phyloP scores from a whole-genome alignment of 2,888 invertebrate genomes.

The Eledona agricola region DNA sequence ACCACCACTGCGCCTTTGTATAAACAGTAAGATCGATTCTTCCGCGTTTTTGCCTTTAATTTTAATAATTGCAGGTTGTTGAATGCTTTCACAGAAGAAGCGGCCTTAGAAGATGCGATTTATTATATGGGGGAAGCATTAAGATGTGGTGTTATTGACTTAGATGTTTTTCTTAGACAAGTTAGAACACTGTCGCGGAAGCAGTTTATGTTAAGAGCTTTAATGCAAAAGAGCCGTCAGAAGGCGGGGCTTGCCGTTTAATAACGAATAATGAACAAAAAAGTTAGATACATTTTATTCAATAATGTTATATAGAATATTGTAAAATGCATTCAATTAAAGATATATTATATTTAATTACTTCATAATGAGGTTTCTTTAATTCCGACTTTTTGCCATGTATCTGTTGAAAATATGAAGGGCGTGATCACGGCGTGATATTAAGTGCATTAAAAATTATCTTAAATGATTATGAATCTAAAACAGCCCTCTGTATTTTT shows the following conservation, averaged over 20 bases:
- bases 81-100: constrained; percentile 96
- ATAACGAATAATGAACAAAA: no score
- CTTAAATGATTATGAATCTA: no score
- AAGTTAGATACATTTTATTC: no score
- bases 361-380: no score
- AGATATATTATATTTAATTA: no score
- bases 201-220: constrained; percentile 94
- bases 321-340: no score
- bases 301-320: no score
- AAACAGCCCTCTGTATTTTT: no score
- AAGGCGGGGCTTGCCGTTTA: constrained; percentile 86
- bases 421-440: no score
- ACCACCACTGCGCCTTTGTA: constrained; percentile 95
- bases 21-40: constrained; percentile 82
- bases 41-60: background rate
- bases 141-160: constrained; percentile 89
- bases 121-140: constrained; percentile 97
- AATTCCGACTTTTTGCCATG: no score
- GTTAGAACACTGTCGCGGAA: constrained; percentile 93
- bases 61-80: constrained; percentile 71
- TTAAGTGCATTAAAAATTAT: no score
- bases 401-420: no score
- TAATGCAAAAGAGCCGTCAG: constrained; percentile 96
- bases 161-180: constrained; percentile 96
- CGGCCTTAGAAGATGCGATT: constrained; percentile 97